These are phyloP conservation scores for Eupristina koningsbergeri DNA, from an alignment of 1,140 invertebrate species.

Conservation along the genomic window DNA sequence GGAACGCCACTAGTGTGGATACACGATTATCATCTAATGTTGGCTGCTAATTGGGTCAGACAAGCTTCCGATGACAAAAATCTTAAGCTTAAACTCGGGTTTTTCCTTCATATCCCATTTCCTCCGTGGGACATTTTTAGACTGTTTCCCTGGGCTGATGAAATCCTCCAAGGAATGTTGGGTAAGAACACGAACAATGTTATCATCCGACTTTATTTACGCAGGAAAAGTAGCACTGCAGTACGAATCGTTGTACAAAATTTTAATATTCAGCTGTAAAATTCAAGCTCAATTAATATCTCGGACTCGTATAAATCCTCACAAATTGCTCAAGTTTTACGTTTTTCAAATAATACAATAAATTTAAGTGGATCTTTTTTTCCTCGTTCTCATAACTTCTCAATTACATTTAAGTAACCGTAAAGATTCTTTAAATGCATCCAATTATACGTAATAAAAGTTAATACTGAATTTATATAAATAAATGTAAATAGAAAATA, in stretches of 20 bases:
- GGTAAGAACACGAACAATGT: constrained; percentile 67
- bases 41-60: constrained; percentile 90
- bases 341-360: no score
- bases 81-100: constrained; percentile 85
- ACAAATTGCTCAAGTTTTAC: no score
- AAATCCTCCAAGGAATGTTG: constrained; percentile 91
- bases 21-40: constrained; percentile 93
- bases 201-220: background rate
- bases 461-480: no score
- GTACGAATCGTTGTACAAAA: background rate
- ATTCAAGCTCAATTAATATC: no score
- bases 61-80: constrained; percentile 86
- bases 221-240: no score
- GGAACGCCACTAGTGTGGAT: constrained; percentile 88
- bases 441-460: no score
- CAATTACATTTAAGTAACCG: no score
- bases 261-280: background rate
- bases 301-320: no score
- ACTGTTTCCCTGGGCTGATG: constrained; percentile 91
- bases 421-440: no score
- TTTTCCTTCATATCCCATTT: constrained; percentile 94
- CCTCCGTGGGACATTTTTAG: constrained; percentile 94
- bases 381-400: no score
- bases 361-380: no score
- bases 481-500: no score